These are phyloP conservation scores for Hyposmocoma kahamanoa DNA, from an alignment of 1,140 invertebrate species.

Conservation along the genomic window DNA sequence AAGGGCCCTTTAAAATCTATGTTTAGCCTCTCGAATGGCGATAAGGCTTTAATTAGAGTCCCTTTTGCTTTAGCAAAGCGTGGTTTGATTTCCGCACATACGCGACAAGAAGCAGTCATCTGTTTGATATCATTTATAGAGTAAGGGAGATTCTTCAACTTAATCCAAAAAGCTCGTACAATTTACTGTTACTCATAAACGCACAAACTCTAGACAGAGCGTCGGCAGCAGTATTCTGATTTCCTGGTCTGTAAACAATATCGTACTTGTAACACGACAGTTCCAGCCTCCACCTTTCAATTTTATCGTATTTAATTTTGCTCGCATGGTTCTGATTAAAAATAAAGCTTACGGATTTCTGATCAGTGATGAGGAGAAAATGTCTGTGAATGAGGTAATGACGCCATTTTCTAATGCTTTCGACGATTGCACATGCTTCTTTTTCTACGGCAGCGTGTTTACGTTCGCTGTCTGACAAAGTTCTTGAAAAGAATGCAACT, in stretches of 20 bases:
- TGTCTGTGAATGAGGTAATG: slow-evolving; percentile 5
- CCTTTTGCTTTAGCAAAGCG: slow-evolving; percentile 10
- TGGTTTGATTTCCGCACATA: slow-evolving; percentile 27
- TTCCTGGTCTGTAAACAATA: slow-evolving; percentile 18
- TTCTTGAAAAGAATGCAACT: slow-evolving; percentile 15
- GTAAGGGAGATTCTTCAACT: slow-evolving; percentile 28
- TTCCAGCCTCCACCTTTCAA: slow-evolving; percentile 9
- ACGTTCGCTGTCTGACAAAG: slow-evolving; percentile 10
- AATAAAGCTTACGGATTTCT: slow-evolving; percentile 9
- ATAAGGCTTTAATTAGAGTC: slow-evolving; percentile 23
- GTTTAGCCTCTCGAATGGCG: slow-evolving; percentile 21
- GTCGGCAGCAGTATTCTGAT: slow-evolving; percentile 16
- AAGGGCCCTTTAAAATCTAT: slow-evolving; percentile 30
- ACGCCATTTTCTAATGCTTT: slow-evolving; percentile 13
- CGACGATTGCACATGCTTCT: slow-evolving; percentile 14
- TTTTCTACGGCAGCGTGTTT: slow-evolving; percentile 14
- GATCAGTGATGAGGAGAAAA: slow-evolving; percentile 10
- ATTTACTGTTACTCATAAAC: background rate
- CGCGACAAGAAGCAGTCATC: slow-evolving; percentile 16
- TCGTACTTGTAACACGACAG: slow-evolving; percentile 11
- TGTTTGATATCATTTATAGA: slow-evolving; percentile 20
- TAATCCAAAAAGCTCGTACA: slow-evolving; percentile 10
- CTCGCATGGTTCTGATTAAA: slow-evolving; percentile 6
- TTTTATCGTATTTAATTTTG: slow-evolving; percentile 11
- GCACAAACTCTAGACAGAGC: slow-evolving; percentile 18